Conservation (phyloP, 1,140 invertebrate species). For the Parapsyche elsis region DNA sequence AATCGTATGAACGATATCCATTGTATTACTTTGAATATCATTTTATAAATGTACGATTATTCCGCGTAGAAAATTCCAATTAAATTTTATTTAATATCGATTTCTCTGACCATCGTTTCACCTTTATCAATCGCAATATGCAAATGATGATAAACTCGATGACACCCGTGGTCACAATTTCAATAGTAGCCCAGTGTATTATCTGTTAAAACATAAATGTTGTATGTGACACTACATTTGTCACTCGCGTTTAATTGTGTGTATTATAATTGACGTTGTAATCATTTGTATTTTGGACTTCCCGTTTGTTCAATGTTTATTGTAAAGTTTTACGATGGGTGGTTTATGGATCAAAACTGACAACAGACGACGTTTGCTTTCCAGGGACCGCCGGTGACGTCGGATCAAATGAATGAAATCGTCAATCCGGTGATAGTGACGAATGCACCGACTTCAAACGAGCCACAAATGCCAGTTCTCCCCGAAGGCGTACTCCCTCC, state of each 20-base stretch:
- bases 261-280: no score
- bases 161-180: neutral
- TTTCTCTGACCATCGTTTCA: neutral
- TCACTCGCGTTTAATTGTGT: no score
- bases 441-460: slow-evolving; percentile 58
- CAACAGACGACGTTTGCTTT: slow-evolving; percentile 55
- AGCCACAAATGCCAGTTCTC: slow-evolving; percentile 59
- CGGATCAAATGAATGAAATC: slow-evolving; percentile 59
- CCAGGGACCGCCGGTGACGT: slow-evolving; percentile 59
- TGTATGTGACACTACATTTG: no score
- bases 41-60: no score
- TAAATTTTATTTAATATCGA: no score
- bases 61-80: no score
- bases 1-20: no score
- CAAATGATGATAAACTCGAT: slow-evolving; percentile 1
- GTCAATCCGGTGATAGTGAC: slow-evolving; percentile 42
- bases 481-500: slow-evolving; percentile 60
- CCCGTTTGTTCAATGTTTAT: no score
- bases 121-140: neutral
- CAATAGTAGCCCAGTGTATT: slow-evolving; percentile 11
- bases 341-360: no score
- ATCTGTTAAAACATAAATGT: slow-evolving; percentile 22
- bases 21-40: no score
- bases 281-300: no score
- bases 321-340: no score